Evolutionary conservation across 2,113 vertebrate genomes (phyloP), one percentile per base, ranked within the genome.

Genomic region (Indicator indicator): DNA sequence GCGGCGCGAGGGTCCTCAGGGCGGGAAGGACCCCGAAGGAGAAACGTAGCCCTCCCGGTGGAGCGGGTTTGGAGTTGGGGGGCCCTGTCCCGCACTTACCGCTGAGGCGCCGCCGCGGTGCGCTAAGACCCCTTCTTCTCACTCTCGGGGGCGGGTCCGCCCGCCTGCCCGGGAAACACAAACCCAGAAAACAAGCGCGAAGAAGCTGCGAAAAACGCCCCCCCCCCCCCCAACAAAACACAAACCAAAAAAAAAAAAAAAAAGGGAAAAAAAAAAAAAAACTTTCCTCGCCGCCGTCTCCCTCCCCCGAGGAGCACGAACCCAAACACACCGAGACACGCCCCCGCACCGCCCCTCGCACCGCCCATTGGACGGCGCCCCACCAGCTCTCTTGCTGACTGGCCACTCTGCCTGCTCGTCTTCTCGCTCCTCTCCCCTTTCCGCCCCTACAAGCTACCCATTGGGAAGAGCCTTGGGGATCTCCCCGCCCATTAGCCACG

Each of bases 231-330:
- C n/a, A n/a, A n/a, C n/a, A n/a, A n/a, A n/a, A n/a, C n/a, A n/a
- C n/a, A n/a, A n/a, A n/a, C n/a, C n/a, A n/a, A n/a, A n/a, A n/a
- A n/a, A 27, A 54, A 54, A 54, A 54, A 54, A 54, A 54, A 54
- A 54, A 26, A 12, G 12, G 13, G 20, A 87, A 83, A 96, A 94
- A 89, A 94, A 91, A 89, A 94, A 94, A 95, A 73, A 97, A 98
- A 98, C 97, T 97, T 97, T 97, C 97, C 97, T 96, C 97, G 96
- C 90, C 81, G 90, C 97, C 98, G 97, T 95, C 97, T 89, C 96
- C 90, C 96, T 97, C 97, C 97, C 97, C 97, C 95, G 94, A 95
- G 97, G 95, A 97, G 97, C 97, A 98, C 97, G 91, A 98, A 98
- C 97, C 97, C 97, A 98, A 98, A 98, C 97, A 98, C 97, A 96